Evolutionary conservation across 2,797 vertebrate species (phyloP), one percentile per base, ranked within the genome.

Genomic region (Cyclura pinguis): DNA sequence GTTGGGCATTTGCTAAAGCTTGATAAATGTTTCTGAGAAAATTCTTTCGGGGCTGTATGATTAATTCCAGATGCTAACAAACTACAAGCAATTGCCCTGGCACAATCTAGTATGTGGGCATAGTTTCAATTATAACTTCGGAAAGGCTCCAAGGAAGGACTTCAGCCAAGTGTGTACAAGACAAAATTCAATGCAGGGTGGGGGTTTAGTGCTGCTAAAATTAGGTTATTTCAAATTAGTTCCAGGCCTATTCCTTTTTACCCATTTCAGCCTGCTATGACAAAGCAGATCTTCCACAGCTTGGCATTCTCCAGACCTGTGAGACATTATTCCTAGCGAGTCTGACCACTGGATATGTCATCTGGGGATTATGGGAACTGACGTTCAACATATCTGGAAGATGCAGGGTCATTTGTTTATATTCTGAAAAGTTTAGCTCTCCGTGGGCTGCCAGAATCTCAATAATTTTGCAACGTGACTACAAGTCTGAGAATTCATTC

Each of bases 21-120:
- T 92, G 91, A 94, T 88, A 59, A 81, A 7, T 32, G 88, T 24
- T 90, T 82, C 81, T 89, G 72, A 6, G 76, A 94, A 90, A 86
- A 92, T 72, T 59, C 83, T 89, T 92, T 76, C 57, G 87, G 89
- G 57, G 91, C 64, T 7, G 89, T 87, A 73, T 24, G 10, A 95
- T 91, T 89, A 82, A 85, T 83, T 95, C 92, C 94, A 94, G 18
- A 8, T 74, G 81, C 77, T 81, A 93, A 82, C 20, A 91, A 72
- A 32, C 22, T 83, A 85, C 57, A 85, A 94, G 86, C 16, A 88
- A 81, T 38, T 6, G 35, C 82, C 73, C 52, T 86, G 55, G 67
- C 64, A 55, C 0, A 86, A 52, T 82, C 77, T 27, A 32, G 12
- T 83, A 50, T 10, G 10, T 77, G 81, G 52, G 7, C 24, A 27